Evolutionary conservation across 2,797 vertebrate genomes (phyloP), one percentile per base, ranked within the genome.

Genomic region (Semotilus atromaculatus): DNA sequence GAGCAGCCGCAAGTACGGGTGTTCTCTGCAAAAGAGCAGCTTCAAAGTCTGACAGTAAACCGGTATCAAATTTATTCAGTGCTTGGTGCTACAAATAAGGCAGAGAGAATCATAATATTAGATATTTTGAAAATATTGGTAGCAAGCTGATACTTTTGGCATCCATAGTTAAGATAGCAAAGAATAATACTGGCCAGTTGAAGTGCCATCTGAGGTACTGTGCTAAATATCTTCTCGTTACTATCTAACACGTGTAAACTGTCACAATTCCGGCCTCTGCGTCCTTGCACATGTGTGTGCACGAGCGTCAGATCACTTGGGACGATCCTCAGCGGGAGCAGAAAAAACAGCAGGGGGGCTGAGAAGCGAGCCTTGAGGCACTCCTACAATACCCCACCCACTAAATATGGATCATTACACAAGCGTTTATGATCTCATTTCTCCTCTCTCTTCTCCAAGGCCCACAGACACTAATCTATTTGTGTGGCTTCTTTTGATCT

Each of bases 381-480:
- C 60, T 74, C 81, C 26, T 53, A 66, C 70, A 75, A 67, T 72
- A 80, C 66, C 74, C 55, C 34, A 80, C 40, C 76, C 72, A 81
- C 82, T 87, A 85, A 84, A 83, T 85, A 86, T 87, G 86, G 80
- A 86, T 88, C 86, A 85, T 88, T 86, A 88, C 81, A 82, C 85
- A 84, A 83, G 83, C 77, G 60, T 81, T 83, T 83, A 75, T 84
- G 74, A 84, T 73, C 76, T 72, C 70, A 53, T 31, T 53, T 48
- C 66, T 83, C 60, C 66, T 80, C 72, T 60, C 51, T 64, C 51
- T 82, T 66, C 80, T 77, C 73, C 13, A 55, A 84, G 45, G 38
- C 84, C 67, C 62, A 48, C 73, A 82, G 66, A 82, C 70, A 64
- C 79, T 88, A 86, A 86, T 84, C 82, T 75, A 64, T 79, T 82